Conservation (phyloP, 1,140 invertebrate species). For the Drosophila pseudoobscura region DNA sequence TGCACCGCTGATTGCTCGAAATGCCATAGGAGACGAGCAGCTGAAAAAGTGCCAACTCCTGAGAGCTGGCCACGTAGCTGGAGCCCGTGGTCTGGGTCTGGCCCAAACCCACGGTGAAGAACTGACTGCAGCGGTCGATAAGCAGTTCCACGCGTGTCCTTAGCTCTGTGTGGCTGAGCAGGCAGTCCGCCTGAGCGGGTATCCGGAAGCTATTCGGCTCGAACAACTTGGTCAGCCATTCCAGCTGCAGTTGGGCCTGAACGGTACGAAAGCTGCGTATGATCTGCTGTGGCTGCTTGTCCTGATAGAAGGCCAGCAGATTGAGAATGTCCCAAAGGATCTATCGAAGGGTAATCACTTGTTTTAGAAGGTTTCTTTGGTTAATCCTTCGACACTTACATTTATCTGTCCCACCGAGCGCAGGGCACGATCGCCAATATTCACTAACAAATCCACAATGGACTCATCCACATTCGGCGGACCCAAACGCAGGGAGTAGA, state of each 20-base stretch:
- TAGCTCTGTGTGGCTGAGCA: conserved; percentile 55
- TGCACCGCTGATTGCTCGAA: conserved; percentile 76
- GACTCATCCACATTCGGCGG: conserved; percentile 58
- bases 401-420: conserved; percentile 84
- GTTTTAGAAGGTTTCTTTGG: neutral
- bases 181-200: conserved; percentile 31
- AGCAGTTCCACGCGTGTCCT: conserved; percentile 73
- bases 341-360: conserved; percentile 11
- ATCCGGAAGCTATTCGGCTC: conserved; percentile 50
- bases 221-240: conserved; percentile 77
- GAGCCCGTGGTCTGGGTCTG: conserved; percentile 41
- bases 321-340: conserved; percentile 81
- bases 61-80: conserved; percentile 57
- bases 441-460: conserved; percentile 84
- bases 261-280: conserved; percentile 70
- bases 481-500: conserved; percentile 65
- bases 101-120: conserved; percentile 54
- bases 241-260: conserved; percentile 65
- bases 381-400: conserved; percentile 32
- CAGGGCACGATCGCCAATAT: conserved; percentile 84
- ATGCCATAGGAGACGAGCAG: conserved; percentile 72
- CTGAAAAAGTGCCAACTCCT: conserved; percentile 72
- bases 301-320: conserved; percentile 73
- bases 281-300: conserved; percentile 63
- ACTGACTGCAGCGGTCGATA: conserved; percentile 74